Evolutionary conservation across 2,888 invertebrate species (phyloP), one percentile per base, ranked within the genome.

Genomic region (Ptilodon capucinus): DNA sequence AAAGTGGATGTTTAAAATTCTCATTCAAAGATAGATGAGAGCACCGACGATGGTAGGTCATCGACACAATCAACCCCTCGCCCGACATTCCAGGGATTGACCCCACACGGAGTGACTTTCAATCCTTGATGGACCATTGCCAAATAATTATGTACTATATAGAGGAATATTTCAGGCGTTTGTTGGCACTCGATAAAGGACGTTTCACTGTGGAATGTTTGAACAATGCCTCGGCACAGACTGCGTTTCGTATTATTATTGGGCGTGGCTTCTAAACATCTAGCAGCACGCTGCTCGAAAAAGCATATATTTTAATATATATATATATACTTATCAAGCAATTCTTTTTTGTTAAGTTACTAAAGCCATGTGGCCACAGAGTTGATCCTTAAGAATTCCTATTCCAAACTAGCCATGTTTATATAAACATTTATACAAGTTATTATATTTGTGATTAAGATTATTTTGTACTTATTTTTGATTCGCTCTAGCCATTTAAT

Each of bases 51-150:
- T 41, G 17, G 32, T 39, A 51, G 52, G 55, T 57, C 56, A 59
- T 50, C 36, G 56, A 60, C 57, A 53, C 57, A 54, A 54, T 46
- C 40, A 42, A 46, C 42, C 40, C 28, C 9, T 28, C 42, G 35
- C 39, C 47, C 39, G 44, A 42, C 35, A 41, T 48, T 53, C 23
- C 36, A 11, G 32, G 28, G 49, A 44, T 55, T 49, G 54, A 48
- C 58, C 60, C 54, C 46, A 40, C 44, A 40, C 40, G 18, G 38
- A 61, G 54, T 54, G 60, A 62, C 57, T 67, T 53, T 52, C 47
- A 57, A 54, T 55, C 47, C 49, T 52, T 45, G 53, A 63, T 74
- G 71, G 74, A 64, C 50, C 52, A 65, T 62, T 69, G 71, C 68
- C 71, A 74, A 70, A 62, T 60, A 60, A 63, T 67, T 57, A 51